Base-by-base conservation (phyloP, 92 coral and sea anemone species). In the Paramuricea clavata region DNA sequence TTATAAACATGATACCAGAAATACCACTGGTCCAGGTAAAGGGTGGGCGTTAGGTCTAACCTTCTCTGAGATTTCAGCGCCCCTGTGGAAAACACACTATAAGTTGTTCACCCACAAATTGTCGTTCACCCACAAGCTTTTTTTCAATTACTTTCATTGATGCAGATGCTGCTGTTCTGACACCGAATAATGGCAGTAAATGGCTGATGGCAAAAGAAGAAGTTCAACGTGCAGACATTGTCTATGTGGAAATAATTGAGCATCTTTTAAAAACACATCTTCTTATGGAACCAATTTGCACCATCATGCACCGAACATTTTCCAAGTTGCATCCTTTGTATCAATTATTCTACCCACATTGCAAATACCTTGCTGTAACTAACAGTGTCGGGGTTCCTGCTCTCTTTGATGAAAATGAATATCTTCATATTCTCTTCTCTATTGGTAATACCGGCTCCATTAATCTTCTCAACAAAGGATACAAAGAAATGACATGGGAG, bases 261-360 rank as follows among this genome's bases (percentile, higher is more conserved):
- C 98, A 95, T 73, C 68, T 95, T n/a, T 91, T 95, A 10, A 92
- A 94, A 71, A 92, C 97, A 19, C 98, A 95, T 67, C 78, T 95
- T 44, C 87, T 95, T 93, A 90, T 95, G 98, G n/a, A 95, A 50
- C 95, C 98, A 31, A 94, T 95, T 68, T 94, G 98, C 41, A 93
- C 90, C 57, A 87, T 93, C 64, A 69, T 93, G 22, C 91, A 86
- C 57, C 81, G 98, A 72, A 93, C 93, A 67, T 86, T 95, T 28
- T 92, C 98, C 16, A 60, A 72, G 12, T 17, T 52, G 31, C 89
- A 86, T 43, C 89, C 89, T 44, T 23, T 85, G 39, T 34, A 56
- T 4, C 61, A 85, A 21, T 54, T 85, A 6, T 39, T 85, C 13
- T 74, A 74, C 6, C 44, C 17, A 4, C 89, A 85, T 19, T 85